Conservation (phyloP, 2,113 vertebrate species). For the Mormyrus iriodes region DNA sequence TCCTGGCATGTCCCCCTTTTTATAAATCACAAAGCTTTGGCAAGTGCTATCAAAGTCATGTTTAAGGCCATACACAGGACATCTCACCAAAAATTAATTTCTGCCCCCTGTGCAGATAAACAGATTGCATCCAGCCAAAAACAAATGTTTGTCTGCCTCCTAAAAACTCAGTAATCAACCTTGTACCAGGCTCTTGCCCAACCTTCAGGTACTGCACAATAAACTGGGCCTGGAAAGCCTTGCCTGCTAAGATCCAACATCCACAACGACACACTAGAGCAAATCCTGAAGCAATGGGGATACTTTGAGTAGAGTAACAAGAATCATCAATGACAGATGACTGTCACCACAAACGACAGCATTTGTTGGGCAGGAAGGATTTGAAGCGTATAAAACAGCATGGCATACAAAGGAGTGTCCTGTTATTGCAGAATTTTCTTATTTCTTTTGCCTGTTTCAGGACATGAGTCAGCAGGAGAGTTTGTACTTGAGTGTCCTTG, state of each 20-base stretch:
- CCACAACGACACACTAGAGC: not conserved
- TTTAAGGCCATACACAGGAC: not conserved
- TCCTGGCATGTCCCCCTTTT: not conserved
- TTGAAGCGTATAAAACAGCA: not conserved
- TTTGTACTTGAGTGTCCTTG: not conserved
- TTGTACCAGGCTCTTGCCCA: not conserved
- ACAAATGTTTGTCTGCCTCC: not conserved
- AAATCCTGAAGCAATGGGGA: not conserved
- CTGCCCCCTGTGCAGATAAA: not conserved
- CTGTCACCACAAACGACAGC: not conserved
- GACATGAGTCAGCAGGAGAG: conserved; percentile 4
- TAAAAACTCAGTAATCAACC: not conserved
- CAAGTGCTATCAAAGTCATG: not conserved
- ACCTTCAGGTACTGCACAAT: not conserved
- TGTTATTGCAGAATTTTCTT: not conserved
- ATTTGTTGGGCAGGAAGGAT: not conserved
- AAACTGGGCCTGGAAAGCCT: not conserved
- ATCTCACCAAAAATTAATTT: not conserved
- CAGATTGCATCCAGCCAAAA: not conserved
- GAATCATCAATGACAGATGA: not conserved
- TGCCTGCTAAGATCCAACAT: not conserved
- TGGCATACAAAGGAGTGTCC: not conserved
- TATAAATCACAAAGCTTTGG: not conserved
- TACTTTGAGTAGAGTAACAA: not conserved
- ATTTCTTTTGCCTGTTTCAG: not conserved